phyloP scores from a whole-genome alignment of 2,113 vertebrate species.

The Atherinomorus stipes region DNA sequence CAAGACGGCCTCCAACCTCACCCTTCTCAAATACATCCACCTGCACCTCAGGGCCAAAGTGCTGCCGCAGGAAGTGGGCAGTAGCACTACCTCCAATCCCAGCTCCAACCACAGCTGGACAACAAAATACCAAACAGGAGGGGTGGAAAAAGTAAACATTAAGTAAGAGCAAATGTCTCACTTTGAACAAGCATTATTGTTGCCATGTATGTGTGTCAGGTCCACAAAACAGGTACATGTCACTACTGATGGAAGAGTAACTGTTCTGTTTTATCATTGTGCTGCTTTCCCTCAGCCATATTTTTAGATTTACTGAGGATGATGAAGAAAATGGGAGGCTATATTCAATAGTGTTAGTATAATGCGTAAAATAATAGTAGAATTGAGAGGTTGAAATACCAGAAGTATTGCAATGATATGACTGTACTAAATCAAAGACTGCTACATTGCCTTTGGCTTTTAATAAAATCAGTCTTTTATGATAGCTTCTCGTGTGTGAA shows the following conservation, averaged over 20 bases:
- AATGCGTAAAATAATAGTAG: too few relatives aligned
- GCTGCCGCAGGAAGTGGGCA: conserved; percentile 93
- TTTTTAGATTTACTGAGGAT: too few relatives aligned
- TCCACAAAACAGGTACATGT: neutral
- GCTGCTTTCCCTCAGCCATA: too few relatives aligned
- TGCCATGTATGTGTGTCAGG: too few relatives aligned
- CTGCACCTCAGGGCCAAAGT: conserved; percentile 94
- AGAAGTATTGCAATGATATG: too few relatives aligned
- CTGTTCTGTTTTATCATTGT: too few relatives aligned
- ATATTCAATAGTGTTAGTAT: too few relatives aligned
- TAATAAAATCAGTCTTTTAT: neutral
- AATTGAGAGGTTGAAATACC: too few relatives aligned
- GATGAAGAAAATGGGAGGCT: too few relatives aligned
- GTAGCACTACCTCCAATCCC: conserved; percentile 94
- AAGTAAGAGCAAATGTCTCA: neutral
- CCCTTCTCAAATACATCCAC: conserved; percentile 93
- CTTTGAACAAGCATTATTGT: neutral
- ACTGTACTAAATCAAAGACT: too few relatives aligned
- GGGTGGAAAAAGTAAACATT: neutral
- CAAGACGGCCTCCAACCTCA: conserved; percentile 90
- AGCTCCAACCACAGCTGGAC: conserved; percentile 91
- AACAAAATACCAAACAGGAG: conserved; percentile 3
- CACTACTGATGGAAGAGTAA: too few relatives aligned
- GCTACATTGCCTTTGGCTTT: neutral
- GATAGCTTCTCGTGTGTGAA: too few relatives aligned